Percentiles rank a stretch among this genome's conserved stretches.
These are phyloP conservation scores for Pangasius macronema DNA, from an alignment of 2,797 vertebrate genomes.

Conservation along the genomic window DNA sequence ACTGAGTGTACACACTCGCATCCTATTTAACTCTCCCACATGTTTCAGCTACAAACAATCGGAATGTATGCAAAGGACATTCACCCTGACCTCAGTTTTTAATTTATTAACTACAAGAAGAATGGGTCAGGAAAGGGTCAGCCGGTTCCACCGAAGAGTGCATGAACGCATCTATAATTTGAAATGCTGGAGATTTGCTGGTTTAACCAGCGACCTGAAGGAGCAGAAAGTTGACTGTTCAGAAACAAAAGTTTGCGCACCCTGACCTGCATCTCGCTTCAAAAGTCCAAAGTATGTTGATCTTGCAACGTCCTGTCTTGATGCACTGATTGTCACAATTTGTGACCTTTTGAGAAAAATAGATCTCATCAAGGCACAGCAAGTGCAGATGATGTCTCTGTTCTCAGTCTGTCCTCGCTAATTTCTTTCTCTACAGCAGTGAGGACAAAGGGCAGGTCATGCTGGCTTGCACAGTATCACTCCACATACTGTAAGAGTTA, in stretches of 20 bases:
- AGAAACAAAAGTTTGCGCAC: neutral
- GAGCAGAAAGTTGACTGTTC: neutral
- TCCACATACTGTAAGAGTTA: neutral
- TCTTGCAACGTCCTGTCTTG: neutral
- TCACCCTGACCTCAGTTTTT: neutral
- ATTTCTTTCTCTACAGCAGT: conserved; percentile 2
- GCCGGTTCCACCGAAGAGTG: neutral
- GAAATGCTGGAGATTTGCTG: neutral
- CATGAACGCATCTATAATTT: neutral
- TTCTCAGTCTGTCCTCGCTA: neutral
- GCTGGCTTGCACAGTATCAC: neutral
- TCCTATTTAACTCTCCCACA: neutral
- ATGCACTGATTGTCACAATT: neutral
- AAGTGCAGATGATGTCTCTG: neutral
- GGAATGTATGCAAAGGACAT: neutral
- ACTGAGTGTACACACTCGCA: too few species aligned
- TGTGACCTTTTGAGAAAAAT: neutral
- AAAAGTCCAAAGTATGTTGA: neutral
- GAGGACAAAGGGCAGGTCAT: neutral
- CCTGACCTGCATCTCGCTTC: neutral
- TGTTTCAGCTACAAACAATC: neutral
- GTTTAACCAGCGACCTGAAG: neutral
- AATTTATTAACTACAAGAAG: neutral
- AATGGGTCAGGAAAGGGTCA: neutral
- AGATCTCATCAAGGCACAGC: neutral